Base-by-base conservation (phyloP, 2,797 vertebrate genomes). In the Eulemur rubriventer region DNA sequence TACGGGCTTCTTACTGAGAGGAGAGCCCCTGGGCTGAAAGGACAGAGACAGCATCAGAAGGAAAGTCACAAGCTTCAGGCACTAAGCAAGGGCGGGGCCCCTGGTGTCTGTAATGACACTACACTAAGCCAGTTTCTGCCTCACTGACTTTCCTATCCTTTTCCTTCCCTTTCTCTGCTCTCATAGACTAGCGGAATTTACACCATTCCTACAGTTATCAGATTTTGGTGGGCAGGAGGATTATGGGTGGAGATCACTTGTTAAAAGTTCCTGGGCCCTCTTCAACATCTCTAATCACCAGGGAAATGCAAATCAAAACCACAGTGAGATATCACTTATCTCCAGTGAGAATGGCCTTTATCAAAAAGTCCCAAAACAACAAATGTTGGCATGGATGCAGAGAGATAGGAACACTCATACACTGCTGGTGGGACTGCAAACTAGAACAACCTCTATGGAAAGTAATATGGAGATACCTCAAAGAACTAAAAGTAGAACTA, bases 1-100 rank as follows among this genome's bases (percentile, higher is more conserved):
- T 50, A 87, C 22, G 16, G 48, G 7, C 16, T 46, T 95, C 86
- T 89, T 14, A 28, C 48, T 81, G 65, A 85, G 61, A 94, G 43
- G 80, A 69, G 69, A 91, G 70, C 63, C 18, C 52, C 24, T 28
- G 61, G 24, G 3, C n/a, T 67, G 4, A 20, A 79, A 63, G 14
- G 80, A 73, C 26, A 41, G 16, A 13, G n/a, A 5, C 6, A 28
- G 50, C 28, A 41, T 67, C 6, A 10, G 5, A 96, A 94, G 38
- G 24, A 96, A 95, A 94, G 20, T 61, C n/a, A 61, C 59, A 90
- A 41, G 30, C 5, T 57, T 61, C 17, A 2, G 16, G 10, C 18
- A 7, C 18, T 67, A 63, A 3, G 2, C 2, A 8, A 57, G 3
- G 18, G 22, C 24, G 2, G 18, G 22, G 20, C 7, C n/a, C 35